Conservation (phyloP, 2,888 invertebrate species). For the Ceraclea dissimilis region DNA sequence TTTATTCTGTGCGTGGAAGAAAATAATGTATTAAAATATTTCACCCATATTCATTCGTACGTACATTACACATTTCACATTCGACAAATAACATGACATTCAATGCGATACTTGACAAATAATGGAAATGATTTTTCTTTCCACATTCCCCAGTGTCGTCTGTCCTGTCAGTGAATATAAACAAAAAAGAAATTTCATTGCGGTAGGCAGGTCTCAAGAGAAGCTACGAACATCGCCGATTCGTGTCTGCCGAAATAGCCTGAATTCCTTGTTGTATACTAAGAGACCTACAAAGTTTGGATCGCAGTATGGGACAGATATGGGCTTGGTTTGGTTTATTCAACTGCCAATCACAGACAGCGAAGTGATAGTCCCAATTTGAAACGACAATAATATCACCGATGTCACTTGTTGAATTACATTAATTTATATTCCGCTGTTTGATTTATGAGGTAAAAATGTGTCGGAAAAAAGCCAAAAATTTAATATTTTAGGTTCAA, state of each 20-base stretch:
- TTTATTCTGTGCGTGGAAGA: no score
- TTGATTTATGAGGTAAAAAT: no score
- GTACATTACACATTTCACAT: not conserved
- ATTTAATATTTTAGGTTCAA: no score
- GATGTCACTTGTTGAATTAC: no score
- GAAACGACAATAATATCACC: no score
- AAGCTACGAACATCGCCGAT: not conserved
- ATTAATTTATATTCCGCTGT: no score
- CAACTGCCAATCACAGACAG: not conserved
- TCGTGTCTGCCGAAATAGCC: no score
- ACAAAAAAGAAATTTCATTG: not conserved
- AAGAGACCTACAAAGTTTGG: no score
- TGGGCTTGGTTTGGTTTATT: not conserved
- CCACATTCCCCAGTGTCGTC: not conserved
- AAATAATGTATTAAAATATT: not conserved
- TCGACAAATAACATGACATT: not conserved
- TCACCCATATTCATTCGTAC: not conserved
- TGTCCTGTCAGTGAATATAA: not conserved
- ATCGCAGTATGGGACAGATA: no score
- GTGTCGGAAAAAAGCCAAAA: no score
- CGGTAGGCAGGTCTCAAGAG: not conserved
- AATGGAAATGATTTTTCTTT: conserved; percentile 1
- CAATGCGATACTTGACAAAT: not conserved
- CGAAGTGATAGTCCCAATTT: not conserved
- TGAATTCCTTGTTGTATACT: no score